Percentiles rank a stretch among this genome's conserved stretches.
Conservation (phyloP, 2,888 invertebrate genomes). For the Aelia acuminata region DNA sequence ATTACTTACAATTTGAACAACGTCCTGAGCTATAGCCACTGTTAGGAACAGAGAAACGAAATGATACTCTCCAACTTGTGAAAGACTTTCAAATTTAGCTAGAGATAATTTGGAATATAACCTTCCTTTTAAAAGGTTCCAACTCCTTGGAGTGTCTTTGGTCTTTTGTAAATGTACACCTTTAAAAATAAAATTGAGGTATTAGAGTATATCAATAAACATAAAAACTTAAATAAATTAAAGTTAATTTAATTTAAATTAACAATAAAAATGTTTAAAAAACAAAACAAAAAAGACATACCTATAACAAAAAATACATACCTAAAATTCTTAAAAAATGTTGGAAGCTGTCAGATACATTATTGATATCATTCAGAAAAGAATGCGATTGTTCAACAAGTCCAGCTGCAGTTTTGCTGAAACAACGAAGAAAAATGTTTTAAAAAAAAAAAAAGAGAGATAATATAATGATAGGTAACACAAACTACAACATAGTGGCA, state of each 20-base stretch:
- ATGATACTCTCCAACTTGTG: slow-evolving; percentile 74
- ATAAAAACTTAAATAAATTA: neutral
- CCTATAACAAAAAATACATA: slow-evolving; percentile 60
- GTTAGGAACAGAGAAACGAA: slow-evolving; percentile 71
- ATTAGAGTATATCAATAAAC: neutral
- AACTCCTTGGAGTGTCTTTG: slow-evolving; percentile 68
- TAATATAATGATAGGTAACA: no score
- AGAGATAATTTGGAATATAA: slow-evolving; percentile 75
- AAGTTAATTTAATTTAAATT: neutral
- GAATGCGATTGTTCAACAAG: slow-evolving; percentile 66
- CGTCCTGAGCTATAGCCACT: slow-evolving; percentile 70
- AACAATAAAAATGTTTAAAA: no score
- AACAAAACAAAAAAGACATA: slow-evolving; percentile 49
- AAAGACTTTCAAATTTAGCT: slow-evolving; percentile 73
- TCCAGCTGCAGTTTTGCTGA: slow-evolving; percentile 68
- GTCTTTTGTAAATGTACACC: slow-evolving; percentile 69
- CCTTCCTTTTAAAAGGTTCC: slow-evolving; percentile 73
- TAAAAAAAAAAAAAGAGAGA: neutral
- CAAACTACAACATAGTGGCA: no score
- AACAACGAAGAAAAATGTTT: slow-evolving; percentile 62
- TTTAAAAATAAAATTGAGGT: slow-evolving; percentile 62
- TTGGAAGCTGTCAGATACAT: slow-evolving; percentile 62
- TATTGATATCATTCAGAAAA: slow-evolving; percentile 57
- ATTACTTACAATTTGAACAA: slow-evolving; percentile 69
- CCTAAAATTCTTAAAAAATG: slow-evolving; percentile 64